Evolutionary conservation across 2,797 vertebrate species (phyloP).

Genomic region (Harpagifer antarcticus): DNA sequence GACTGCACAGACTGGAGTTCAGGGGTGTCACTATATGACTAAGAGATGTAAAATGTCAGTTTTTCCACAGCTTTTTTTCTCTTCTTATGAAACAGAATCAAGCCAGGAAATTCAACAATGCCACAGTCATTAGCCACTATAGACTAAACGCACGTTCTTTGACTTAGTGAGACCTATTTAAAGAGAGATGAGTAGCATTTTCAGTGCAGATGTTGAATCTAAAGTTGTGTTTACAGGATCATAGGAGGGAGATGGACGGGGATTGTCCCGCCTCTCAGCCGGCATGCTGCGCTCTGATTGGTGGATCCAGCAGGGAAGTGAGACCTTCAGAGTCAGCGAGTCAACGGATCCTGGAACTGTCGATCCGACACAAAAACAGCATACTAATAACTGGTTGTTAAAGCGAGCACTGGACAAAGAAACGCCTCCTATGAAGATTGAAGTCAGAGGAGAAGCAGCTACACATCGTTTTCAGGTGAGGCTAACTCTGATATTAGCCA

Average conservation of each 20-base stretch:
- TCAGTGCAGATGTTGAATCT: constrained; percentile 3
- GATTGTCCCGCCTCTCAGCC: background rate
- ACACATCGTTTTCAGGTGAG: constrained; percentile 68
- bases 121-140: too few species aligned
- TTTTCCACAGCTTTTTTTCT: background rate
- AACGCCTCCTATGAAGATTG: constrained; percentile 30
- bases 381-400: constrained; percentile 22
- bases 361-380: constrained; percentile 34
- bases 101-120: background rate
- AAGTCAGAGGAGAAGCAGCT: constrained; percentile 27
- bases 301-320: constrained; percentile 52
- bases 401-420: background rate
- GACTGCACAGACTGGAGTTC: background rate
- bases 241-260: too few species aligned
- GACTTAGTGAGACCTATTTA: rapidly evolving
- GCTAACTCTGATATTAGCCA: background rate
- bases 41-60: background rate
- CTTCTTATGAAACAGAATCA: background rate
- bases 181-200: background rate
- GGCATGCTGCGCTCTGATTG: constrained; percentile 64
- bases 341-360: constrained; percentile 60
- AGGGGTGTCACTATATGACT: background rate
- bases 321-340: constrained; percentile 74
- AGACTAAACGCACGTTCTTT: background rate
- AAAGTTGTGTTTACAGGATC: constrained; percentile 6